phyloP scores from a whole-genome alignment of 1,140 invertebrate species.

The Ceratosolen fusciceps region DNA sequence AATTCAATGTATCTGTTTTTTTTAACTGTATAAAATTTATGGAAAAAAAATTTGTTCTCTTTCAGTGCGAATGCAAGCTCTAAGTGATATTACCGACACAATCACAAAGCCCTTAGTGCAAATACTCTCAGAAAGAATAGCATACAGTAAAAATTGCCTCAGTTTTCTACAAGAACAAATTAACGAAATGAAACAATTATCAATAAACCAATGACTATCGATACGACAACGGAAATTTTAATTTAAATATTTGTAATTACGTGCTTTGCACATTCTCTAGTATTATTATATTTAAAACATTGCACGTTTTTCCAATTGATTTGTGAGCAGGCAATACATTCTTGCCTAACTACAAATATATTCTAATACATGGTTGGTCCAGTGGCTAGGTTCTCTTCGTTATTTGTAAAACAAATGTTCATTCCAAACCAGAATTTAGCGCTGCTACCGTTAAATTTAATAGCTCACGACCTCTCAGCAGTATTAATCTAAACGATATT shows the following conservation, averaged over 20 bases:
- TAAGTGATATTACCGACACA: slow-evolving; percentile 74
- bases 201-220: not conserved
- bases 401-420: too few species aligned
- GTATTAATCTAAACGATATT: too few species aligned
- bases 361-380: too few species aligned
- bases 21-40: not conserved
- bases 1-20: slow-evolving; percentile 23
- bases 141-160: slow-evolving; percentile 64
- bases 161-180: slow-evolving; percentile 53
- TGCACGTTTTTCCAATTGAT: too few species aligned
- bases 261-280: not conserved
- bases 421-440: too few species aligned
- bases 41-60: slow-evolving; percentile 46
- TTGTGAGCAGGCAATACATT: too few species aligned
- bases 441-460: too few species aligned
- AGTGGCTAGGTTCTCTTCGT: too few species aligned
- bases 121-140: slow-evolving; percentile 69
- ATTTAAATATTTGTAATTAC: slow-evolving; percentile 8
- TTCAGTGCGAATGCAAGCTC: slow-evolving; percentile 72
- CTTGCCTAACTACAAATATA: too few species aligned
- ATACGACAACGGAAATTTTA: slow-evolving; percentile 5
- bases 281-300: slow-evolving; percentile 5
- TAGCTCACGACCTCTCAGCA: too few species aligned
- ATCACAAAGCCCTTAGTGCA: slow-evolving; percentile 73
- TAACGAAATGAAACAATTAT: slow-evolving; percentile 16